Conservation (phyloP, 2,797 vertebrate genomes). For the Psittacula echo region DNA sequence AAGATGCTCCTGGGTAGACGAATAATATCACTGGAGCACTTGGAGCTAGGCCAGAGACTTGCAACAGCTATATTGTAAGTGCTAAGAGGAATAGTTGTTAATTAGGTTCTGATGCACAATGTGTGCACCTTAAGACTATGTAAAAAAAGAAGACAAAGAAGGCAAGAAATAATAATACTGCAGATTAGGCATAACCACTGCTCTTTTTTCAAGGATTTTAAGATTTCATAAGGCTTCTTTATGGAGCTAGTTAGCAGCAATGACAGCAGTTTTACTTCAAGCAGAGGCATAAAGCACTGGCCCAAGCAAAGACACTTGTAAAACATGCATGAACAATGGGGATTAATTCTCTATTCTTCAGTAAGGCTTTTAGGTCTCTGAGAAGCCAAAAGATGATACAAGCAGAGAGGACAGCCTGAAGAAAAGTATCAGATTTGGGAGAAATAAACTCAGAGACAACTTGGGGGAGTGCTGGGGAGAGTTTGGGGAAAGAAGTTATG, state of each 20-base stretch:
- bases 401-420: not conserved
- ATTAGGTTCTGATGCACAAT: not conserved
- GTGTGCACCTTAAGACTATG: not conserved
- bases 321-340: not conserved
- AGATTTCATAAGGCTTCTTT: conserved; percentile 1
- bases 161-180: not conserved
- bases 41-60: not conserved
- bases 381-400: not conserved
- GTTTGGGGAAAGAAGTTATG: not conserved
- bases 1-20: not conserved
- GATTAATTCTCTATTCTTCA: not conserved
- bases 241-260: not conserved
- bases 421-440: not conserved
- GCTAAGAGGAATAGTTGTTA: not conserved
- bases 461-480: not conserved
- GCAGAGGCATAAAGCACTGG: not conserved
- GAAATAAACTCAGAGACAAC: not conserved
- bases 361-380: not conserved
- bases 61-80: not conserved
- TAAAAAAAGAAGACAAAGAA: not conserved
- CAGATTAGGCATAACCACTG: not conserved
- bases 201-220: not conserved
- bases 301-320: not conserved
- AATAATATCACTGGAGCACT: not conserved
- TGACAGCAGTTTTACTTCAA: not conserved